Base-by-base conservation (phyloP, 2,797 vertebrate species). In the Poeciliopsis infans region DNA sequence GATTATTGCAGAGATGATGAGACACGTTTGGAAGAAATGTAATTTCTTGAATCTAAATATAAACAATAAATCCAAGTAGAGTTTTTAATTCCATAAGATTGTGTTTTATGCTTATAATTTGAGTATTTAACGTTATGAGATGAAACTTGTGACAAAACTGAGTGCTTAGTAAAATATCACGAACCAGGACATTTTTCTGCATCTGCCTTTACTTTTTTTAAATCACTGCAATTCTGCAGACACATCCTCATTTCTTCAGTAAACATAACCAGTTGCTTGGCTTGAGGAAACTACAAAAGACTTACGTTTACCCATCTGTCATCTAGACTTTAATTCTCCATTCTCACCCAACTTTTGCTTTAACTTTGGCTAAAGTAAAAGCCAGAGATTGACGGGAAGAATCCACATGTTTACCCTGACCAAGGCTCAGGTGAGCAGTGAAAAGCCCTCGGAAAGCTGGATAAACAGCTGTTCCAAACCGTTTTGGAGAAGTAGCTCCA, bases 401-500 rank as follows among this genome's bases (percentile, higher is more conserved):
- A 59, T 74, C 80, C 68, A 25, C 0, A 36, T 55, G 45, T 72
- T 25, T 28, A 28, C 41, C 41, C 11, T 1, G 39, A 73, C 74
- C 12, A 20, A 68, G 64, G 64, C 64, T 72, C 59, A 36, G 77
- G 80, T 83, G 69, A 73, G 43, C 4, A 20, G 76, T 43, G 59
- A 49, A 70, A 85, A 85, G 71, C 57, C 74, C 71, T 79, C 5
- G 59, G 57, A 74, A 76, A 72, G 75, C 72, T 70, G 20, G 53
- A 76, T 71, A 18, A 1, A 49, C 80, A 75, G 76, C 51, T 55
- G 41, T 49, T 57, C 74, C 72, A 47, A 77, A 25, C 28, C 64
- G 61, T 81, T 76, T 72, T 47, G 71, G 31, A 85, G 66, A 77
- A 77, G 47, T 75, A 47, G 39, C 49, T 47, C 91, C 88, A 86